phyloP scores from a whole-genome alignment of 2,888 invertebrate species.

The Cheilosia vulpina region DNA sequence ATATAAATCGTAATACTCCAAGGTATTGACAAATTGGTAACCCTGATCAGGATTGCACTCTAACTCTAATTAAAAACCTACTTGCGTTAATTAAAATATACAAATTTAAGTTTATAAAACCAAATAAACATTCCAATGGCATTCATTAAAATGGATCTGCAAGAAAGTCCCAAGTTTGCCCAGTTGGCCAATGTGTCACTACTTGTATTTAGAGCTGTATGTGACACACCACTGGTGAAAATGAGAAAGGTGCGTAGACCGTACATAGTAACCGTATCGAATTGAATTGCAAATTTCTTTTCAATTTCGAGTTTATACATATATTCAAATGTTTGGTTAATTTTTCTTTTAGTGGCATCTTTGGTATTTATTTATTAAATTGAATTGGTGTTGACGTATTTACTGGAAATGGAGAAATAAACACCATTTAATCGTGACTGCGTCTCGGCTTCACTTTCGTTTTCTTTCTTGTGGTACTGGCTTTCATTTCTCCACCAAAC shows the following conservation, averaged over 20 bases:
- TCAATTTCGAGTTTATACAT: conserved; percentile 31
- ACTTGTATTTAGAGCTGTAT: background rate
- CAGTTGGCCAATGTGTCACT: conserved; percentile 31
- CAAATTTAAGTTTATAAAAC: background rate
- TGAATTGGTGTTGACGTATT: conserved; percentile 22
- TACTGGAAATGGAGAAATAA: conserved; percentile 14
- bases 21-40: background rate
- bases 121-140: background rate
- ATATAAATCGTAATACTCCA: background rate
- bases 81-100: background rate
- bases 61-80: background rate
- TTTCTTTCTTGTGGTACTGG: conserved; percentile 23
- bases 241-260: conserved; percentile 1
- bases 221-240: conserved; percentile 26
- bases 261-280: conserved; percentile 33
- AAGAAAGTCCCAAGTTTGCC: background rate
- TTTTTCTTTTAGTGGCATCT: conserved; percentile 18
- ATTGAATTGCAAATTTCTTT: conserved; percentile 38
- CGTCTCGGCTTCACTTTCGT: conserved; percentile 56
- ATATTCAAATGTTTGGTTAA: conserved; percentile 28
- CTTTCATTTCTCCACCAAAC: conserved; percentile 47
- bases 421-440: conserved; percentile 21
- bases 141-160: background rate
- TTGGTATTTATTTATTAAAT: conserved; percentile 6
- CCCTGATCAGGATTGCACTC: background rate